Evolutionary conservation across 2,797 vertebrate genomes (phyloP).

Genomic region (Podarcis siculus): DNA sequence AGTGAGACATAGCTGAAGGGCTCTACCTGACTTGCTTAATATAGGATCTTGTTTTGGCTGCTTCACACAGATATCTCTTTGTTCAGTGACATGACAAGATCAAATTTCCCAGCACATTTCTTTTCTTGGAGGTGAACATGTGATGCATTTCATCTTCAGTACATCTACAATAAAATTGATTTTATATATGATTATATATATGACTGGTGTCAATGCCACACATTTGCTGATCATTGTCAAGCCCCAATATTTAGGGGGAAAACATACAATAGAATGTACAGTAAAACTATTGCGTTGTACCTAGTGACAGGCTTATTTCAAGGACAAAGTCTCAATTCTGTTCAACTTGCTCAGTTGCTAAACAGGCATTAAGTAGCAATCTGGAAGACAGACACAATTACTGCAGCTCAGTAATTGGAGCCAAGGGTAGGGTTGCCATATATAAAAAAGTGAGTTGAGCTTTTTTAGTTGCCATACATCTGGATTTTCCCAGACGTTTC

Average conservation of each 20-base stretch:
- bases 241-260: not conserved
- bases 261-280: not conserved
- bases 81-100: not conserved
- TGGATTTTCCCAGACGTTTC: too few species aligned
- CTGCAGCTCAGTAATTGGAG: too few species aligned
- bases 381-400: not conserved
- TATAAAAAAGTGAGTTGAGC: too few species aligned
- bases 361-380: not conserved
- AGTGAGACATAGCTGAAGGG: not conserved
- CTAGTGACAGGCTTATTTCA: not conserved
- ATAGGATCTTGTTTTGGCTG: not conserved
- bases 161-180: not conserved
- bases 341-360: not conserved
- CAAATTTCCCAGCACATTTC: not conserved
- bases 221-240: too few species aligned
- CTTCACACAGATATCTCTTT: not conserved
- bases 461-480: too few species aligned
- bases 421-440: too few species aligned
- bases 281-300: not conserved
- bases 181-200: not conserved
- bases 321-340: not conserved
- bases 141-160: too few species aligned
- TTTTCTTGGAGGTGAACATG: too few species aligned
- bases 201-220: too few species aligned
- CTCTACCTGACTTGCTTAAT: not conserved